Evolutionary conservation across 2,888 invertebrate genomes (phyloP).

Genomic region (Drosophila hamatofila): DNA sequence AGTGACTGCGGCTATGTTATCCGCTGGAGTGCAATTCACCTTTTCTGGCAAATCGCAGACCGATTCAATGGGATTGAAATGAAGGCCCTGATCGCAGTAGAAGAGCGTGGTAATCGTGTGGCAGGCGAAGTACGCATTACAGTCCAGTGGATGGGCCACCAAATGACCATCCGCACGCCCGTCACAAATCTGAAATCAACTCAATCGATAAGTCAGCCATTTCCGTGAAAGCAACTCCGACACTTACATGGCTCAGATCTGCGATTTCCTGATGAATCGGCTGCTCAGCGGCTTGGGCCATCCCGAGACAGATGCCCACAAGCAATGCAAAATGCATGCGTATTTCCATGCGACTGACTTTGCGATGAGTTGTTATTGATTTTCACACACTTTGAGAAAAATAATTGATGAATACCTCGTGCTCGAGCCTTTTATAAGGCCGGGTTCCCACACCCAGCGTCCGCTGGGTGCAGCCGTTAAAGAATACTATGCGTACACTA

Average conservation of each 20-base stretch:
- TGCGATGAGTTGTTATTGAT: slow-evolving; percentile 5
- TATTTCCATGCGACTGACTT: slow-evolving; percentile 20
- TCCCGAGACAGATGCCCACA: slow-evolving; percentile 51
- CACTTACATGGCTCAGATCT: slow-evolving; percentile 67
- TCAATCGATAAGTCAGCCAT: neutral
- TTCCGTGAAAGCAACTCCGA: neutral
- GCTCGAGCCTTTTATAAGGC: slow-evolving; percentile 32
- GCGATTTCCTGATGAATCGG: slow-evolving; percentile 20
- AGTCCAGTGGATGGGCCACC: slow-evolving; percentile 78
- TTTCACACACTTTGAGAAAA: slow-evolving; percentile 10
- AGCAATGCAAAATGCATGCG: slow-evolving; percentile 46
- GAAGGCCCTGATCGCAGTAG: slow-evolving; percentile 69
- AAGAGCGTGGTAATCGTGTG: slow-evolving; percentile 53
- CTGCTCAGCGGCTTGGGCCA: slow-evolving; percentile 34
- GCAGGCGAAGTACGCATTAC: slow-evolving; percentile 78
- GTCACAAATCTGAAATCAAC: slow-evolving; percentile 66
- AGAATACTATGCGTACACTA: slow-evolving; percentile 38
- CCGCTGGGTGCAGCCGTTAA: slow-evolving; percentile 51
- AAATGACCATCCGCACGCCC: slow-evolving; percentile 50
- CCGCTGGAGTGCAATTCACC: slow-evolving; percentile 53
- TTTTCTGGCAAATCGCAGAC: slow-evolving; percentile 76
- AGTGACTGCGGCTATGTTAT: neutral
- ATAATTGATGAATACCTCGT: slow-evolving; percentile 11
- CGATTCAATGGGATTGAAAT: slow-evolving; percentile 68
- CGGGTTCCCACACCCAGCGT: slow-evolving; percentile 36